Percentiles rank a stretch among this genome's conserved stretches.
Conservation (phyloP, 1,140 invertebrate genomes). For the Rhizoglyphus robini region DNA sequence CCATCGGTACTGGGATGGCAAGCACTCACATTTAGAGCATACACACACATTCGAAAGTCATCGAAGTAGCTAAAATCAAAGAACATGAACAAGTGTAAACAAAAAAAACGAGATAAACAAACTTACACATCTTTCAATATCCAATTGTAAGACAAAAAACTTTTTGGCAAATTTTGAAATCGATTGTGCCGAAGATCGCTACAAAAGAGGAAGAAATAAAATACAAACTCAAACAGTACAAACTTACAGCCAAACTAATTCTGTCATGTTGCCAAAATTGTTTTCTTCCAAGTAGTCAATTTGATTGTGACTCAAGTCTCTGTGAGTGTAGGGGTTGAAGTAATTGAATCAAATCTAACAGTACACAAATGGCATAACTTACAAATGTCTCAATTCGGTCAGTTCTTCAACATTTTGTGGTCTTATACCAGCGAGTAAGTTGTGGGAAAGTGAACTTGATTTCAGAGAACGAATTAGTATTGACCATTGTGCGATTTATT, state of each 20-base stretch:
- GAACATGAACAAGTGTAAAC: neutral
- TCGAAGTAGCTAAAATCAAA: slow-evolving; percentile 49
- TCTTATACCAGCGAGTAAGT: neutral
- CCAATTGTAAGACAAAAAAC: slow-evolving; percentile 34
- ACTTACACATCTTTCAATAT: slow-evolving; percentile 40
- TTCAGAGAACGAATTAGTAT: neutral
- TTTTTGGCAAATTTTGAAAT: slow-evolving; percentile 23
- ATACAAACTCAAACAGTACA: neutral
- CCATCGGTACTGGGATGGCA: slow-evolving; percentile 56
- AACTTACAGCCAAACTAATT: no score
- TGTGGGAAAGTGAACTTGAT: slow-evolving; percentile 19
- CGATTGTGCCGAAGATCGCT: slow-evolving; percentile 29
- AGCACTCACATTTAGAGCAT: slow-evolving; percentile 44
- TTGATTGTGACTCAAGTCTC: slow-evolving; percentile 22
- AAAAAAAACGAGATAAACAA: slow-evolving; percentile 22
- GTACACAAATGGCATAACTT: neutral
- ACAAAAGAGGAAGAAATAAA: neutral
- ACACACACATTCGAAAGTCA: slow-evolving; percentile 53
- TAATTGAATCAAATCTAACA: neutral
- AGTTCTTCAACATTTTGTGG: slow-evolving; percentile 18
- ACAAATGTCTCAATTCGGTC: slow-evolving; percentile 19
- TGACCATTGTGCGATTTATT: neutral
- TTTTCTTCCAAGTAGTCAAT: slow-evolving; percentile 17
- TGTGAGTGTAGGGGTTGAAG: slow-evolving; percentile 12
- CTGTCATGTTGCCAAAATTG: slow-evolving; percentile 13